Evolutionary conservation across 2,113 vertebrate genomes (phyloP).

Genomic region (Indri indri): DNA sequence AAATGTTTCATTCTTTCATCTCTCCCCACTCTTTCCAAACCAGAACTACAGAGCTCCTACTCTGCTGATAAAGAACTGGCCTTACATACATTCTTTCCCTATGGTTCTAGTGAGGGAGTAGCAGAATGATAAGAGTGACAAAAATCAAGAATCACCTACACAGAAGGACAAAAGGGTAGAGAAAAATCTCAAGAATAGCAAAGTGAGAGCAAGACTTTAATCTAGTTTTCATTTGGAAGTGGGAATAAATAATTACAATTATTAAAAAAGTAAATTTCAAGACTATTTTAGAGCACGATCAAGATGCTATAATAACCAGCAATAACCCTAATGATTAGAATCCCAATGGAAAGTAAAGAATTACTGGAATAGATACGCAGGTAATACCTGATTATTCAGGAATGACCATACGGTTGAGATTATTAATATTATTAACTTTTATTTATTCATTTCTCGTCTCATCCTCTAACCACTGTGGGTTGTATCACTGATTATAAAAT

Average conservation of each 20-base stretch:
- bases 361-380: background rate
- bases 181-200: conserved; percentile 31
- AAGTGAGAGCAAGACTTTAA: background rate
- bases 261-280: conserved; percentile 32
- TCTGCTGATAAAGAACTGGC: background rate
- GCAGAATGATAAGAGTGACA: background rate
- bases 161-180: background rate
- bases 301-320: background rate
- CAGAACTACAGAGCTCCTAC: background rate
- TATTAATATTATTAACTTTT: background rate
- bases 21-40: background rate
- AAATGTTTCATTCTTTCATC: background rate
- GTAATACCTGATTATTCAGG: background rate
- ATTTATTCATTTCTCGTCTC: background rate
- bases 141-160: background rate
- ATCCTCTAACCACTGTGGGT: background rate
- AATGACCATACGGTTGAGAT: background rate
- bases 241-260: background rate
- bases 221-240: background rate
- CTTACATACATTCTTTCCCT: background rate
- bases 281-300: background rate
- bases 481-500: conserved; percentile 11
- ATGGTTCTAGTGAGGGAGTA: background rate
- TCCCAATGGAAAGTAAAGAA: conserved; percentile 15
- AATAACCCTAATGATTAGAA: conserved; percentile 9